phyloP scores from a whole-genome alignment of 1,140 invertebrate genomes.

The Nephotettix cincticeps region DNA sequence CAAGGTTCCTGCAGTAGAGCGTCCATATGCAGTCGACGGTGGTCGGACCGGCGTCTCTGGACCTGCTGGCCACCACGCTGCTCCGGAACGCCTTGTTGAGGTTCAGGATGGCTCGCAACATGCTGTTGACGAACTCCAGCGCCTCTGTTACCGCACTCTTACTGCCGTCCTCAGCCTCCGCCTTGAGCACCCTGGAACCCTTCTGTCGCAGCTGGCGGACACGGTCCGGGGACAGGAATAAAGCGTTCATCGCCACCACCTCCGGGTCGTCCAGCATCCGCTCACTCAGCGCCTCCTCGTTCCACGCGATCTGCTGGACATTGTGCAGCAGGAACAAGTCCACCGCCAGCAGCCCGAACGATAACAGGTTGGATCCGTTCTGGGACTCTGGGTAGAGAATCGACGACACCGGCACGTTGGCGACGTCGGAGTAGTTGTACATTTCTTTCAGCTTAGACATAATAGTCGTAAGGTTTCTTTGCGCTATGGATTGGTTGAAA shows the following conservation, averaged over 20 bases:
- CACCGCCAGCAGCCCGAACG: conserved; percentile 57
- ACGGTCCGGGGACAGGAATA: conserved; percentile 53
- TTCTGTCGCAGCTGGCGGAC: conserved; percentile 43
- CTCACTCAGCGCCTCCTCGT: conserved; percentile 49
- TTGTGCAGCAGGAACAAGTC: conserved; percentile 60
- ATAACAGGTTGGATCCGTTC: conserved; percentile 49
- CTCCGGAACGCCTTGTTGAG: conserved; percentile 57
- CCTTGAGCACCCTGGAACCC: conserved; percentile 29
- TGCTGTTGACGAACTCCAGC: conserved; percentile 55
- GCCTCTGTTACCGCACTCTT: conserved; percentile 47
- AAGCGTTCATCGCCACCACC: conserved; percentile 55
- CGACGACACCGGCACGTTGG: conserved; percentile 43
- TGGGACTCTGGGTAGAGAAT: conserved; percentile 41
- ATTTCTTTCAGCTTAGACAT: conserved; percentile 52
- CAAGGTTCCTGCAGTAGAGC: conserved; percentile 60
- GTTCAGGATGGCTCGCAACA: conserved; percentile 56
- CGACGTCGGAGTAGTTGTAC: conserved; percentile 46
- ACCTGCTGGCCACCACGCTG: conserved; percentile 40
- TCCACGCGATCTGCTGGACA: conserved; percentile 57
- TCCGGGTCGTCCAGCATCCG: conserved; percentile 55
- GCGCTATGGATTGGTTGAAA: conserved; percentile 50
- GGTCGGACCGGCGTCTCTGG: conserved; percentile 33
- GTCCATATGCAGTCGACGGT: conserved; percentile 60
- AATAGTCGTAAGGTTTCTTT: conserved; percentile 50
- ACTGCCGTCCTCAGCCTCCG: conserved; percentile 2